A percentile compares a stretch with the other conserved stretches of the same genome.
These are phyloP conservation scores for Musca domestica DNA, from an alignment of 1,140 invertebrate genomes.

Conservation along the genomic window DNA sequence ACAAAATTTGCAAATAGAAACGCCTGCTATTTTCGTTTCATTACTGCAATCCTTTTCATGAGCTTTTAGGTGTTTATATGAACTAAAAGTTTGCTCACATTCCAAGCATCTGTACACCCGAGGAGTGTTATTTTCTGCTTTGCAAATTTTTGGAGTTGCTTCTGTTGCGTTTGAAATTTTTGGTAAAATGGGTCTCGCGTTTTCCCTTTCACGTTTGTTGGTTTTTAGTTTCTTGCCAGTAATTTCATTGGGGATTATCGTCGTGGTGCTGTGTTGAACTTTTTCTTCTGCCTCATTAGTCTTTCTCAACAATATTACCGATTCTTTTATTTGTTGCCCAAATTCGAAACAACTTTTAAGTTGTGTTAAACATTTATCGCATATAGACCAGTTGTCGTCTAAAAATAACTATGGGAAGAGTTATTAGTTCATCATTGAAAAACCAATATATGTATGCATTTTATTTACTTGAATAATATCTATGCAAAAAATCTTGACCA, in stretches of 20 bases:
- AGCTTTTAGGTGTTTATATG: slow-evolving; percentile 10
- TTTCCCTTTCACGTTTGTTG: neutral
- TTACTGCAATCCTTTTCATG: neutral
- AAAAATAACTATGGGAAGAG: neutral
- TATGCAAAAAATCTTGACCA: neutral
- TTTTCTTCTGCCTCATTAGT: neutral
- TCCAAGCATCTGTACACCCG: slow-evolving; percentile 22
- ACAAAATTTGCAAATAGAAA: slow-evolving; percentile 17
- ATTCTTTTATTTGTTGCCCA: neutral
- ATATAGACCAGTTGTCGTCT: neutral
- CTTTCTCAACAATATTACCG: neutral
- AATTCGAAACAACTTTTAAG: slow-evolving; percentile 12
- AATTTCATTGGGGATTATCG: neutral
- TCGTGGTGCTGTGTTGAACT: neutral
- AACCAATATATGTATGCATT: neutral
- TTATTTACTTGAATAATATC: slow-evolving; percentile 8
- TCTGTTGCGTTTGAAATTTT: neutral
- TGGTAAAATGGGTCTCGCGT: neutral
- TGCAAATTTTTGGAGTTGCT: no score
- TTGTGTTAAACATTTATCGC: neutral
- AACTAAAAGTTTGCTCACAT: slow-evolving; percentile 14
- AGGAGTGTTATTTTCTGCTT: neutral
- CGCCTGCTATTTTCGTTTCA: neutral
- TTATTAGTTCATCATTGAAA: neutral
- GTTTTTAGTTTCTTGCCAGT: neutral